phyloP scores from a whole-genome alignment of 2,888 invertebrate species.

The Argynnis bischoffii region DNA sequence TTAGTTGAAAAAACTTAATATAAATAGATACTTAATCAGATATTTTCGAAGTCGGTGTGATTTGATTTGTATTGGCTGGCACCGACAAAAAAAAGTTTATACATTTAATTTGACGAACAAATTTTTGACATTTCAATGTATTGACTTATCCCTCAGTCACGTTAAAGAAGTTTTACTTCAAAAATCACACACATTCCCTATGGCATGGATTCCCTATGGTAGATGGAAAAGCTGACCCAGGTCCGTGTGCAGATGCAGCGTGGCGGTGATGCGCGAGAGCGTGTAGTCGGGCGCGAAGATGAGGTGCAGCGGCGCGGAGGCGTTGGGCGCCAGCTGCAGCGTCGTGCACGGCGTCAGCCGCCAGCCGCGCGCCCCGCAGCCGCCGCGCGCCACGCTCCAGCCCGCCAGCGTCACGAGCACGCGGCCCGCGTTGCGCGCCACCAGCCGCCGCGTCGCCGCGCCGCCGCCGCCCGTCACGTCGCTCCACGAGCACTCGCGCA shows the following conservation, averaged over 20 bases:
- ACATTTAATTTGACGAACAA: no score
- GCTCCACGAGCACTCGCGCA: constrained; percentile 37
- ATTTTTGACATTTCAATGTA: no score
- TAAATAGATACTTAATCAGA: no score
- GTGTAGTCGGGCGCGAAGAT: constrained; percentile 63
- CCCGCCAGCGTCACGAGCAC: constrained; percentile 88
- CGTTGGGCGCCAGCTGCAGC: constrained; percentile 61
- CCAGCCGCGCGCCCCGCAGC: constrained; percentile 68
- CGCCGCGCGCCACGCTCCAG: constrained; percentile 59
- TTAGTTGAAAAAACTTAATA: no score
- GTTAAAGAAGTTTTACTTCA: no score
- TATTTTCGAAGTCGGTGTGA: no score
- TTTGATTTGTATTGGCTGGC: no score
- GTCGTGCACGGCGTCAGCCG: constrained; percentile 62
- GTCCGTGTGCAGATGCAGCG: constrained; percentile 52
- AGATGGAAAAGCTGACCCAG: constrained; percentile 26
- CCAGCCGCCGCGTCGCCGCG: constrained; percentile 85
- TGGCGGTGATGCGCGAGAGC: constrained; percentile 53
- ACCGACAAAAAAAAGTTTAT: no score
- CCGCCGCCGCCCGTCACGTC: constrained; percentile 57
- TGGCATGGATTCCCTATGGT: no score
- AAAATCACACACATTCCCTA: no score
- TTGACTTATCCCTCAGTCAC: no score
- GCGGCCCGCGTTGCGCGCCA: constrained; percentile 94
- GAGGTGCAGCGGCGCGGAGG: constrained; percentile 57